Conservation (phyloP, 2,113 vertebrate species). For the mouse (Mus musculus) region GRCm39 chrX:158061001-158061500, state of each 20-base stretch:
- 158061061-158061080: conserved; percentile 82
- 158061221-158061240: conserved; percentile 81
- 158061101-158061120: conserved; percentile 84
- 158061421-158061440: conserved; percentile 79
- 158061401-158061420: conserved; percentile 78
- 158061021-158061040: conserved; percentile 80
- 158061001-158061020: conserved; percentile 80
- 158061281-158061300: conserved; percentile 82
- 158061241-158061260: conserved; percentile 78
- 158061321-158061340: conserved; percentile 66
- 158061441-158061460: conserved; percentile 81
- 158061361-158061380: conserved; percentile 80
- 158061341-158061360: conserved; percentile 79
- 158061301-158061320: conserved; percentile 80
- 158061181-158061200: conserved; percentile 84
- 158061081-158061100: conserved; percentile 84
- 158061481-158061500: conserved; percentile 76
- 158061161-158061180: conserved; percentile 84
- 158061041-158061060: conserved; percentile 78
- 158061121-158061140: conserved; percentile 85
- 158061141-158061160: conserved; percentile 84
- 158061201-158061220: conserved; percentile 83
- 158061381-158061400: conserved; percentile 77
- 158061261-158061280: conserved; percentile 78
- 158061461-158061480: conserved; percentile 78